phyloP scores from a whole-genome alignment of 2,888 invertebrate genomes.

The Prosopocoilus inquinatus region DNA sequence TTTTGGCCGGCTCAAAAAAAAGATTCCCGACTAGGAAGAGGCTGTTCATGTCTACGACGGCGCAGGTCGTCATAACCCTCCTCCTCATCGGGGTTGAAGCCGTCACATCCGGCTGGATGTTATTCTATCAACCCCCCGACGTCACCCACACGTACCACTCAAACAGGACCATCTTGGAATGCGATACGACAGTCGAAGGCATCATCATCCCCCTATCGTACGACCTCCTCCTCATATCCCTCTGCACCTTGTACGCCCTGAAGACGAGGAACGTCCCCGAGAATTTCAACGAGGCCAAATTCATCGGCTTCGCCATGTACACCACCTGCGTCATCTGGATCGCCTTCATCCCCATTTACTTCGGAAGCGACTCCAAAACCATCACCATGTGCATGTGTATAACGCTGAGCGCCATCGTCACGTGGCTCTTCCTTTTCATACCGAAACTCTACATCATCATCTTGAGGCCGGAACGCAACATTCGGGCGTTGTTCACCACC shows the following conservation, averaged over 20 bases:
- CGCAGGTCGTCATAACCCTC: conserved; percentile 63
- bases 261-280: conserved; percentile 77
- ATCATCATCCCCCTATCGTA: conserved; percentile 67
- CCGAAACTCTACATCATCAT: conserved; percentile 77
- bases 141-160: conserved; percentile 56
- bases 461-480: conserved; percentile 73
- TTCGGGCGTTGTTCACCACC: conserved; percentile 71
- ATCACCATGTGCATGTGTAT: conserved; percentile 64
- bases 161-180: conserved; percentile 59
- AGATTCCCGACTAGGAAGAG: conserved; percentile 68
- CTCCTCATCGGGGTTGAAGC: conserved; percentile 66
- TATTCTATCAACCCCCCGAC: conserved; percentile 60
- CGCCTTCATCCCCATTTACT: conserved; percentile 75
- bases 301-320: conserved; percentile 79
- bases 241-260: conserved; percentile 77
- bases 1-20: conserved; percentile 70
- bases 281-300: conserved; percentile 76
- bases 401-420: conserved; percentile 70
- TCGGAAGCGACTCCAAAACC: conserved; percentile 65
- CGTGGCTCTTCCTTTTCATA: conserved; percentile 69
- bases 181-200: conserved; percentile 60
- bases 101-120: conserved; percentile 60
- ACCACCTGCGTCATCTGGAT: conserved; percentile 77
- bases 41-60: conserved; percentile 60
- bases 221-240: conserved; percentile 66